Base-by-base conservation (phyloP, 2,113 vertebrate genomes). In the Synchiropus splendidus region DNA sequence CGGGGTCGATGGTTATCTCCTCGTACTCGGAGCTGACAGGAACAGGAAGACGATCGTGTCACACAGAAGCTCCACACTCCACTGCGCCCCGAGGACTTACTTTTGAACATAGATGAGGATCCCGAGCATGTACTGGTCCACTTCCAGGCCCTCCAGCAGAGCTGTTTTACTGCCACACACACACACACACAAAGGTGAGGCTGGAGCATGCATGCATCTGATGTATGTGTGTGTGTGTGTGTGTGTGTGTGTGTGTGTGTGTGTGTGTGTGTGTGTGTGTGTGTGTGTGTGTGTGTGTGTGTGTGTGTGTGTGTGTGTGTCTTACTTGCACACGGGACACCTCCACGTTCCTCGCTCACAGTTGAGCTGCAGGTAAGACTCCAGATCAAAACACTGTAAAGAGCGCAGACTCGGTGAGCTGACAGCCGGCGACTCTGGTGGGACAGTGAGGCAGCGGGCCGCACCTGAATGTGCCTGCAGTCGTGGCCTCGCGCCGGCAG, bases 61-160 rank as follows among this genome's bases (percentile, higher is more conserved):
- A 9, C 35, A 36, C n/a, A 1, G 2, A n/a, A 36, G 35, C 35
- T 35, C 3, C 2, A 16, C 35, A 2, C 8, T 14, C 6, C 6
- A 13, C 15, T n/a, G 14, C 10, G 15, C 6, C 14, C 5, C 10
- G 6, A 2, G 42, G 31, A 35, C 51, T 88, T 75, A 94, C 92
- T 89, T 94, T 48, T 95, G 92, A 39, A 97, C 90, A 59, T 93
- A 92, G 68, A 92, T 88, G 45, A 97, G 86, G 56, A 94, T 91
- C 16, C 91, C 92, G 66, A 95, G 63, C 90, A 97, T 93, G 75
- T 97, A 97, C 78, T 97, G 92, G 62, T 97, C 92, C 59, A 97
- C 91, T 58, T 97, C 92, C 60, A 97, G 80, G 5, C 92, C 92
- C 40, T 96, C 92, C 71, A 97, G 67, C 55, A 97, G 64, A 2